Percentiles rank a stretch among this genome's conserved stretches.
phyloP scores from a whole-genome alignment of 2,113 vertebrate species.

The Formicarius rufipectus region DNA sequence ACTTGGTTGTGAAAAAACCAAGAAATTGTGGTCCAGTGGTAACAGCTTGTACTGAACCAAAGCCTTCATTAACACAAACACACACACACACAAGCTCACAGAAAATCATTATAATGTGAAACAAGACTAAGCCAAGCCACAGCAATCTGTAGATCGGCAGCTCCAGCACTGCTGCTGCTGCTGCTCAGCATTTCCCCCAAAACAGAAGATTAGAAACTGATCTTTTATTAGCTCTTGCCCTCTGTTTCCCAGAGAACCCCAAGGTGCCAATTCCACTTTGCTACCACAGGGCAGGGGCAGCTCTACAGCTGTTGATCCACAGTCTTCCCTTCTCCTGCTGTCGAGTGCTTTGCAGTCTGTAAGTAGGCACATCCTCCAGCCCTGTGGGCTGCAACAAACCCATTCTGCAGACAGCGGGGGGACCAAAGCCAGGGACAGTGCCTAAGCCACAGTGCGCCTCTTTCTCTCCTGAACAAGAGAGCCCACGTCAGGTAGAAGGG shows the following conservation, averaged over 20 bases:
- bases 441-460: not conserved
- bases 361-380: not conserved
- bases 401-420: not conserved
- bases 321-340: not conserved
- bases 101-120: constrained; percentile 52
- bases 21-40: constrained; percentile 5
- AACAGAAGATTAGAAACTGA: constrained; percentile 45
- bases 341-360: not conserved
- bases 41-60: constrained; percentile 47
- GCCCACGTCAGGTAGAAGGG: not conserved
- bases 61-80: constrained; percentile 37
- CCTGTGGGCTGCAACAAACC: not conserved
- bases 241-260: not conserved
- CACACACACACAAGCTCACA: not conserved
- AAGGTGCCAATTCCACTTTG: constrained; percentile 23
- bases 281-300: not conserved
- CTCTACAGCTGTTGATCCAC: not conserved
- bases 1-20: constrained; percentile 31
- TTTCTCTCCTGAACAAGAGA: not conserved
- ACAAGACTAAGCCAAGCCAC: constrained; percentile 30
- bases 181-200: not conserved
- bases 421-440: not conserved
- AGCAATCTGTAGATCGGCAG: constrained; percentile 28
- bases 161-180: constrained; percentile 26
- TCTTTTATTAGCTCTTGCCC: constrained; percentile 21